Base-by-base conservation (phyloP, 1,140 invertebrate genomes). In the Drosophila ogumai region DNA sequence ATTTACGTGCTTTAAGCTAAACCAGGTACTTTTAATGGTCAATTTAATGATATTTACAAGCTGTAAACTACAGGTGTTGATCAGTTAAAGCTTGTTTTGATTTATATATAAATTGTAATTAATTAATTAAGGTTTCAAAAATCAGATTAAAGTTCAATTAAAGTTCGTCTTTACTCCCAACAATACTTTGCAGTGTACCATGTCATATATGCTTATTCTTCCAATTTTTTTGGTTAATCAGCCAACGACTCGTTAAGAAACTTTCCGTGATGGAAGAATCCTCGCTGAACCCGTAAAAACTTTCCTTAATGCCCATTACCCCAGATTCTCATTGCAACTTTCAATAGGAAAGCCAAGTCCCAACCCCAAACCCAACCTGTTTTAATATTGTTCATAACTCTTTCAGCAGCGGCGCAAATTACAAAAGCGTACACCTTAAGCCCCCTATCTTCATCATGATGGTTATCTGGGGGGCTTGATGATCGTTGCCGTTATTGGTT, bases 341-440 rank as follows among this genome's bases (percentile, higher is more conserved):
- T 52, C 40, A 71, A 69, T 41, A 36, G 40, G 25, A 22, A 54
- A 36, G 32, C 19, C 46, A 41, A 32, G 25, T 1, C 34, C 12
- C 31, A 19, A 32, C 2, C 31, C 13, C 58, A 41, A 52, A 3
- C 41, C 46, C 10, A 36, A 74, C 34, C 60, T 17, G 17, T 31
- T 74, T 66, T 52, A 34, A 57, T 57, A 44, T 56, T 58, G 50
- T 75, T 75, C 32, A 36, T 41, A 72, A 72, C 68, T 72, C 60
- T 60, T 65, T 75, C 59, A 65, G 40, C 68, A 64, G 58, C 50
- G 60, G 41, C 25, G 71, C 55, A 85, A 86, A 86, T 87, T 82
- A 80, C 68, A 71, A 88, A 82, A 82, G 75, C 57, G 58, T 67
- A 64, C 71, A 88, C 84, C 84, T 88, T 80, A 60, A 77, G 80